Percentiles rank a stretch among this genome's conserved stretches.
Conservation (phyloP, 2,888 invertebrate species). For the Tetragnatha montana region DNA sequence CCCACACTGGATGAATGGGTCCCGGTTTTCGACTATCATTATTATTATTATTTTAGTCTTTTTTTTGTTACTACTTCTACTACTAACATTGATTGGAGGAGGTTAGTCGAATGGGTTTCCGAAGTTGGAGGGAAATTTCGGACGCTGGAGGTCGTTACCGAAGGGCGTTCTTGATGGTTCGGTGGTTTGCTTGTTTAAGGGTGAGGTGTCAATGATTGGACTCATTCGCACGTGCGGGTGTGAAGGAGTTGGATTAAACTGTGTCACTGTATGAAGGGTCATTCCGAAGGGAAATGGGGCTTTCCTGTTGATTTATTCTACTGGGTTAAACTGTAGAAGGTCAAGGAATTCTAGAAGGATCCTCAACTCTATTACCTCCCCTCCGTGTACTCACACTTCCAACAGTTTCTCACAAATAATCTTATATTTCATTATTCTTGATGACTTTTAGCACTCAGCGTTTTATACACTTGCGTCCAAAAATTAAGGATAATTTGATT, state of each 20-base stretch:
- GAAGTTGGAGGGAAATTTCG: background rate
- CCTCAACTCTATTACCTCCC: no score
- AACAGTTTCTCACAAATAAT: no score
- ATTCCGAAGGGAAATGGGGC: background rate
- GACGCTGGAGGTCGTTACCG: background rate
- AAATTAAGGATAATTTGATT: no score
- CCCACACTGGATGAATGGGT: conserved; percentile 11
- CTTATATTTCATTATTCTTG: no score
- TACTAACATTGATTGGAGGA: background rate
- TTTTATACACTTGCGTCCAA: no score
- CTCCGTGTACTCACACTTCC: no score
- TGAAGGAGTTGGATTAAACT: background rate
- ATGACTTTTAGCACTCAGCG: no score
- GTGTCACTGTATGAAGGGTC: background rate
- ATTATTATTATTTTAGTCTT: background rate
- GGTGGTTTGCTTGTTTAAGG: background rate
- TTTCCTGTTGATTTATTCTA: no score
- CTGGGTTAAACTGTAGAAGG: no score
- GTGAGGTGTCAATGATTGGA: background rate
- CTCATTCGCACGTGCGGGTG: background rate
- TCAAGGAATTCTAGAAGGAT: no score
- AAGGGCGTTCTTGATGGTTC: conserved; percentile 7
- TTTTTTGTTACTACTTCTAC: background rate
- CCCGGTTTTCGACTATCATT: background rate
- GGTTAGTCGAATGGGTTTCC: background rate